Evolutionary conservation across 2,888 invertebrate species (phyloP).

Genomic region (Boloria euphrosyne): DNA sequence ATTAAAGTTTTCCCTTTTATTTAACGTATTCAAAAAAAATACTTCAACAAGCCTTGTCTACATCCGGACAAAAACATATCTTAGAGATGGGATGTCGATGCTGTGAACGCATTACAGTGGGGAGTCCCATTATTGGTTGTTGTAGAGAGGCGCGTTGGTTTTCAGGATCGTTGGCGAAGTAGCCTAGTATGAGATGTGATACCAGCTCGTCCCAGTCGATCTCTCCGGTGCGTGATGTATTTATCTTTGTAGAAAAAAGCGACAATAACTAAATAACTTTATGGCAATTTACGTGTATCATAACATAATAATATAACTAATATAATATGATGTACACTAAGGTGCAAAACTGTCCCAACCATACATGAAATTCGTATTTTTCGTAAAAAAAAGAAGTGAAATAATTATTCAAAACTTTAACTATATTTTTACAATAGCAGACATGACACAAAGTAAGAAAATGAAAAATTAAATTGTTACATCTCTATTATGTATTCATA

Average conservation of each 20-base stretch:
- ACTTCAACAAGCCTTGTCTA: slow-evolving; percentile 51
- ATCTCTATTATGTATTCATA: no score
- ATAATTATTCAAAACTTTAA: no score
- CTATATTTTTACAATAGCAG: no score
- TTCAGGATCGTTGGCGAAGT: slow-evolving; percentile 85
- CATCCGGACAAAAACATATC: slow-evolving; percentile 84
- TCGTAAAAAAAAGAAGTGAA: no score
- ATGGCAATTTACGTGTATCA: background rate
- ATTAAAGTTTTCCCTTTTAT: background rate
- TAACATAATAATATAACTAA: no score
- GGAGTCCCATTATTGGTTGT: slow-evolving; percentile 83
- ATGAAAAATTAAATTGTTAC: no score
- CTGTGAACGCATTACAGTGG: slow-evolving; percentile 83
- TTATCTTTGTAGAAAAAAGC: slow-evolving; percentile 66
- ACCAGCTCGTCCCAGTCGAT: slow-evolving; percentile 90
- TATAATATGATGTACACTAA: no score
- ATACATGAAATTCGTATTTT: no score
- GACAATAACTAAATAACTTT: background rate
- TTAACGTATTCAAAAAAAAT: background rate
- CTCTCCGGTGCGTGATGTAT: slow-evolving; percentile 80
- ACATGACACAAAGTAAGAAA: no score
- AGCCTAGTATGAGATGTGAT: slow-evolving; percentile 88
- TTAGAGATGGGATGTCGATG: slow-evolving; percentile 87
- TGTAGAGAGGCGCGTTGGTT: slow-evolving; percentile 84
- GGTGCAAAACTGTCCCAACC: no score